A percentile compares a stretch with the other conserved stretches of the same genome.
phyloP scores from a whole-genome alignment of 2,113 vertebrate species.

The Plecturocebus donacophilus region DNA sequence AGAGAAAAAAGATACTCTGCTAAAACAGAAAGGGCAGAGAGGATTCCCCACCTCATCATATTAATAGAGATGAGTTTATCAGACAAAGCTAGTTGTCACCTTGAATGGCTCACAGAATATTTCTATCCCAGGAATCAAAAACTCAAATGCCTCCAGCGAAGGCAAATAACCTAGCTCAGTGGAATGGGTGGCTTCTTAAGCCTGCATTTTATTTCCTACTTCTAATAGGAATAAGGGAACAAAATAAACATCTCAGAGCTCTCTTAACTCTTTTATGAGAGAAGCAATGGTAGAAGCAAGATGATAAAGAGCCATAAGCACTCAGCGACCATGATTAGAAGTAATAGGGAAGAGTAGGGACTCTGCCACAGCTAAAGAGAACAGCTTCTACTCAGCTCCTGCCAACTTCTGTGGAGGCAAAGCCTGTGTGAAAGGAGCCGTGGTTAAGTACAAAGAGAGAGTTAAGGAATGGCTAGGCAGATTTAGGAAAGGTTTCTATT shows the following conservation, averaged over 20 bases:
- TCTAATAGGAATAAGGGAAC: background rate
- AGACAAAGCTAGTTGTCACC: background rate
- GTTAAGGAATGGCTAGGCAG: background rate
- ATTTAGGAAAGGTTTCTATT: background rate
- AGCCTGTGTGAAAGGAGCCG: background rate
- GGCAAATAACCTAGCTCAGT: background rate
- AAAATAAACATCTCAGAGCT: background rate
- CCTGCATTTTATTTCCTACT: conserved; percentile 25
- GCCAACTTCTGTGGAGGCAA: background rate
- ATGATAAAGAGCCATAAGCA: background rate
- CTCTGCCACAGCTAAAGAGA: background rate
- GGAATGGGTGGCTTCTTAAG: background rate
- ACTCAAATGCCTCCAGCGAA: background rate
- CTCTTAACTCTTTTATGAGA: background rate
- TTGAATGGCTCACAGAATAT: background rate
- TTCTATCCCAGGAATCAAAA: conserved; percentile 1
- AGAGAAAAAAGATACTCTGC: background rate
- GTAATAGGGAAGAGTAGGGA: background rate
- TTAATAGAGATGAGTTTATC: background rate
- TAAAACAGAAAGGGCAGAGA: background rate
- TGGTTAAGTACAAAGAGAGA: background rate
- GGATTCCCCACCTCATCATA: background rate
- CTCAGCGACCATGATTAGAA: background rate
- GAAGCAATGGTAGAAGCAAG: background rate
- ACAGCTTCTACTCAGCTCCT: background rate